Evolutionary conservation across 2,113 vertebrate species (phyloP).

Genomic region (Bubo blakistoni): DNA sequence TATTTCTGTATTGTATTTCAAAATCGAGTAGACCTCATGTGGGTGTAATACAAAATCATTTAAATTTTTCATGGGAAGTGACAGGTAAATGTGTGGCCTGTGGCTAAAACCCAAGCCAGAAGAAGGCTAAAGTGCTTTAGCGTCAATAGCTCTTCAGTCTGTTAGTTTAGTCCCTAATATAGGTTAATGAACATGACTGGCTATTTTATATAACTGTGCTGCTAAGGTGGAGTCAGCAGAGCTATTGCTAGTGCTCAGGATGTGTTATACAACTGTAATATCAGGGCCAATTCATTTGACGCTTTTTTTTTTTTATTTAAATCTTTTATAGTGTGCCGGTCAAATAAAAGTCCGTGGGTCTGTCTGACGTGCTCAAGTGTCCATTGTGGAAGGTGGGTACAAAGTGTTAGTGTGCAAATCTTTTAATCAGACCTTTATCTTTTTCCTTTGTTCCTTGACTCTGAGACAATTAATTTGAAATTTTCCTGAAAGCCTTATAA

Average conservation of each 20-base stretch:
- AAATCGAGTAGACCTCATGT: neutral
- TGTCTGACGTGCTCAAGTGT: conserved; percentile 94
- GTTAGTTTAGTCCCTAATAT: neutral
- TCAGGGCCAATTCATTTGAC: neutral
- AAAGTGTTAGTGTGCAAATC: neutral
- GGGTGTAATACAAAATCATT: neutral
- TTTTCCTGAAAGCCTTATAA: neutral
- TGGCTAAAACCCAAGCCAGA: neutral
- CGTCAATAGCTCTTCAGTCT: neutral
- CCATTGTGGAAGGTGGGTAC: conserved; percentile 93
- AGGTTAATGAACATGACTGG: neutral
- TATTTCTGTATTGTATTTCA: neutral
- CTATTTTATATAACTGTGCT: neutral
- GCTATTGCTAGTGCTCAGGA: neutral
- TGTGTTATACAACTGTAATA: neutral
- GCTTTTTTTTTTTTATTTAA: neutral
- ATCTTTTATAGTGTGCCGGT: conserved; percentile 87
- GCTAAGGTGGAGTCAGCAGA: neutral
- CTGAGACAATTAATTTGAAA: neutral
- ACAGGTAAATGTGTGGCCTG: neutral
- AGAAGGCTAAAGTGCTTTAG: neutral
- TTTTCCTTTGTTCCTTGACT: neutral
- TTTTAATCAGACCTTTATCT: neutral
- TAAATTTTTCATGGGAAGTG: neutral
- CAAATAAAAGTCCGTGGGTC: conserved; percentile 98